Evolutionary conservation across 2,113 vertebrate genomes (phyloP).

Genomic region (Mormoops blainvillei): DNA sequence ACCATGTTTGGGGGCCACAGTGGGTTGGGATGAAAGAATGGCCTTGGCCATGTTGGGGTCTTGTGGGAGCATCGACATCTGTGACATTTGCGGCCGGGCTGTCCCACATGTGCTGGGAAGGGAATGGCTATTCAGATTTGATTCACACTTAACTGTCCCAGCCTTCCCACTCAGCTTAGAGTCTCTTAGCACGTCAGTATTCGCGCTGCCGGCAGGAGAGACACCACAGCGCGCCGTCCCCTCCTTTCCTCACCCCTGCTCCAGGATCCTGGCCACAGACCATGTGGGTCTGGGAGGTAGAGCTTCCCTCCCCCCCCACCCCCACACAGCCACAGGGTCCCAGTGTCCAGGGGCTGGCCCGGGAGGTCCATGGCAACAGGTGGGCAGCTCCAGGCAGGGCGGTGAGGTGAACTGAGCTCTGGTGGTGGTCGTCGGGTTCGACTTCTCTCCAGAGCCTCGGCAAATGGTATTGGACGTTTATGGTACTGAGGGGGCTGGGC

Average conservation of each 20-base stretch:
- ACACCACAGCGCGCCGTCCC: background rate
- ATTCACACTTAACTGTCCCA: background rate
- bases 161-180: background rate
- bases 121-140: background rate
- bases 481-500: rapidly evolving
- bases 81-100: rapidly evolving
- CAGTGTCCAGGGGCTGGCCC: background rate
- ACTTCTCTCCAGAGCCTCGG: background rate
- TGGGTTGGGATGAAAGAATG: too few relatives aligned
- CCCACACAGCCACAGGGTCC: background rate
- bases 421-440: rapidly evolving
- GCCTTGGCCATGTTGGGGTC: background rate
- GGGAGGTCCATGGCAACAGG: background rate
- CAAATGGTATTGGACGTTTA: background rate
- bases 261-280: background rate
- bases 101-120: rapidly evolving
- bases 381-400: background rate
- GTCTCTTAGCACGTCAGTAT: background rate
- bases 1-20: too few relatives aligned
- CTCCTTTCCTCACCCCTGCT: background rate
- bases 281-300: background rate
- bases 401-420: background rate
- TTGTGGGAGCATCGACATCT: background rate
- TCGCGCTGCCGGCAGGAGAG: background rate
- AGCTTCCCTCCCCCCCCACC: too few relatives aligned